Evolutionary conservation across 1,140 invertebrate species (phyloP), one percentile per base, ranked within the genome.

Genomic region (Charaxes varanes): DNA sequence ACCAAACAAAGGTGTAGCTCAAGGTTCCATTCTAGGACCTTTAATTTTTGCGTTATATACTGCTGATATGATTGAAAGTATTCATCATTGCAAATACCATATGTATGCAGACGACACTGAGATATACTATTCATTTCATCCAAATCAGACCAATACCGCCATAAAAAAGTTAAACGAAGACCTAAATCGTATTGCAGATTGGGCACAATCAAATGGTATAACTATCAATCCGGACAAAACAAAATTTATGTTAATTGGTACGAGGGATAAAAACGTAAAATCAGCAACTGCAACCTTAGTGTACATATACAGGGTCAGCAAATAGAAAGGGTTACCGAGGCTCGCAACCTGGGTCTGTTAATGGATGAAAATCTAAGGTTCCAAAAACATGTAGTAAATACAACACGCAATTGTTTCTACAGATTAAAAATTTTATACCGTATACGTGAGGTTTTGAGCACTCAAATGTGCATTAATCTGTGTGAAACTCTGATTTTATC

Each of bases 81-180:
- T 27, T 27, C 10, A 27, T 6, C 24, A 33, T 8, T 37, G 34
- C n/a, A 37, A 24, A 16, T 26, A 37, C 8, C 34, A 37, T 12
- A 6, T 37, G 11, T 37, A 26, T 15, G 34, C 34, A 3, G 34
- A 37, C 10, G 34, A 37, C 17, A 37, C 22, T 11, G 22, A 37
- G 14, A 8, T 37, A 8, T 37, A 37, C 10, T 11, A 16, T 8
- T 15, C 22, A 8, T 37, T 37, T 26, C 12, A 37, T 15, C 21
- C 21, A 8, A 17, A 19, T 3, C n/a, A 37, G 6, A 37, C 13
- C 2, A n/a, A 13, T 8, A 14, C 2, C n/a, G 23, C 22, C 2
- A n/a, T n/a, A n/a, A n/a, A n/a, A n/a, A n/a, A n/a, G n/a, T n/a
- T n/a, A n/a, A n/a, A n/a, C n/a, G n/a, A n/a, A n/a, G n/a, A n/a